Evolutionary conservation across 1,140 invertebrate species (phyloP).

Genomic region (Drosophila paulistorum): DNA sequence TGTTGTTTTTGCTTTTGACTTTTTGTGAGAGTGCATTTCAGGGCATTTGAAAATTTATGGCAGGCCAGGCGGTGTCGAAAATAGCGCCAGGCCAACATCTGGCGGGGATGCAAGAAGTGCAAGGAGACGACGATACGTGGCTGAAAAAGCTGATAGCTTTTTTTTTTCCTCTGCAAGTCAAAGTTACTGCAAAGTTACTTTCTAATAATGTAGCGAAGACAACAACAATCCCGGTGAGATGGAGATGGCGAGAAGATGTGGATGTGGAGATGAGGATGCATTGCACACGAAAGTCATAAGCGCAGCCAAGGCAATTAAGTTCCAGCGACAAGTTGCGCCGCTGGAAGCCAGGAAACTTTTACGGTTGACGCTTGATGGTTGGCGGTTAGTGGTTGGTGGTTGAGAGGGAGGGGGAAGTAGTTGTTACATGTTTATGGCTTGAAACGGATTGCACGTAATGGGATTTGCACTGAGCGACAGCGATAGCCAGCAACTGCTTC

Average conservation of each 20-base stretch:
- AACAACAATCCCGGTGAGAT: constrained; percentile 28
- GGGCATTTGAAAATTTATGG: constrained; percentile 77
- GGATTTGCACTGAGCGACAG: constrained; percentile 78
- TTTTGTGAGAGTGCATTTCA: constrained; percentile 57
- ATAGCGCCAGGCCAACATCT: constrained; percentile 73
- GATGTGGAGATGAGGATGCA: constrained; percentile 60
- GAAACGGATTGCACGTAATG: constrained; percentile 81
- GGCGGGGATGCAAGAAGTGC: constrained; percentile 29
- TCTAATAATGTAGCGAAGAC: constrained; percentile 65
- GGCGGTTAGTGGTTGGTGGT: constrained; percentile 11
- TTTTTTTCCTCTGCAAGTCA: constrained; percentile 50
- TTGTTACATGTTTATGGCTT: constrained; percentile 77
- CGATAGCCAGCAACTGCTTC: constrained; percentile 67
- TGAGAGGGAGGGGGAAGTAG: constrained; percentile 41
- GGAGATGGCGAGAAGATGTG: constrained; percentile 25
- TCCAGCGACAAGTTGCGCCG: constrained; percentile 78
- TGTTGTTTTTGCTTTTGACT: constrained; percentile 5
- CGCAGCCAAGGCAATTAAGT: constrained; percentile 78
- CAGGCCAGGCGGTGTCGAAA: constrained; percentile 74
- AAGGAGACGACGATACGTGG: constrained; percentile 47
- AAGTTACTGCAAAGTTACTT: constrained; percentile 75
- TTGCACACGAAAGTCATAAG: constrained; percentile 81
- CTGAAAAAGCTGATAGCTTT: constrained; percentile 58
- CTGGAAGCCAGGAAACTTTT: constrained; percentile 71
- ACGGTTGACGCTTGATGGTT: constrained; percentile 24